phyloP scores from a whole-genome alignment of 2,797 vertebrate genomes.

The Helostoma temminkii region DNA sequence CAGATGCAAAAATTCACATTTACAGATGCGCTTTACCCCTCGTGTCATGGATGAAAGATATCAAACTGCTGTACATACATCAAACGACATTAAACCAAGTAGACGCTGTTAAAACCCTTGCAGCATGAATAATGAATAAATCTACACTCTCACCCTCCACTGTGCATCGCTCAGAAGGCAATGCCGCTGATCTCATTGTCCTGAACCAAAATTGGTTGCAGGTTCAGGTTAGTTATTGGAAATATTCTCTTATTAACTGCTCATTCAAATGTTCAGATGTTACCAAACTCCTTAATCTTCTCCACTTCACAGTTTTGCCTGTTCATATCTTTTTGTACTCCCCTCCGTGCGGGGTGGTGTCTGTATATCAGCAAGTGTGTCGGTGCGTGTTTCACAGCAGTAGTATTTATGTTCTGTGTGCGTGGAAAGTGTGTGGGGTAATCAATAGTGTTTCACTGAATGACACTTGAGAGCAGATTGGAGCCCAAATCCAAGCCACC shows the following conservation, averaged over 20 bases:
- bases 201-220: slow-evolving; percentile 43
- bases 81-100: slow-evolving; percentile 57
- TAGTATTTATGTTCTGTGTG: slow-evolving; percentile 62
- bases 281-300: slow-evolving; percentile 40
- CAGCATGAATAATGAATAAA: slow-evolving; percentile 71
- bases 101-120: slow-evolving; percentile 36
- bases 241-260: slow-evolving; percentile 50
- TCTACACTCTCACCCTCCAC: slow-evolving; percentile 43
- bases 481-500: slow-evolving; percentile 67
- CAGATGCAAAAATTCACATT: slow-evolving; percentile 48
- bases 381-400: slow-evolving; percentile 32
- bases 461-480: slow-evolving; percentile 76
- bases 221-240: slow-evolving; percentile 54
- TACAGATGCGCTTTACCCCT: slow-evolving; percentile 44
- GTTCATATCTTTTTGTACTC: slow-evolving; percentile 21
- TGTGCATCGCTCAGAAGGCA: slow-evolving; percentile 20
- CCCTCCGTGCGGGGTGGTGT: slow-evolving; percentile 17
- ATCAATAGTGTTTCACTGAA: slow-evolving; percentile 78
- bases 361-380: slow-evolving; percentile 45
- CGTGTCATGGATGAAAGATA: slow-evolving; percentile 50
- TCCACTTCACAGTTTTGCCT: slow-evolving; percentile 24
- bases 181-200: slow-evolving; percentile 47
- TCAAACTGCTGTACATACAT: slow-evolving; percentile 53
- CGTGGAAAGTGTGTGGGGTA: slow-evolving; percentile 47
- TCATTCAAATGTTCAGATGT: slow-evolving; percentile 53